Percentiles rank a stretch among this genome's conserved stretches.
phyloP scores from a whole-genome alignment of 2,888 invertebrate species.

The Drosophila tanythrix region DNA sequence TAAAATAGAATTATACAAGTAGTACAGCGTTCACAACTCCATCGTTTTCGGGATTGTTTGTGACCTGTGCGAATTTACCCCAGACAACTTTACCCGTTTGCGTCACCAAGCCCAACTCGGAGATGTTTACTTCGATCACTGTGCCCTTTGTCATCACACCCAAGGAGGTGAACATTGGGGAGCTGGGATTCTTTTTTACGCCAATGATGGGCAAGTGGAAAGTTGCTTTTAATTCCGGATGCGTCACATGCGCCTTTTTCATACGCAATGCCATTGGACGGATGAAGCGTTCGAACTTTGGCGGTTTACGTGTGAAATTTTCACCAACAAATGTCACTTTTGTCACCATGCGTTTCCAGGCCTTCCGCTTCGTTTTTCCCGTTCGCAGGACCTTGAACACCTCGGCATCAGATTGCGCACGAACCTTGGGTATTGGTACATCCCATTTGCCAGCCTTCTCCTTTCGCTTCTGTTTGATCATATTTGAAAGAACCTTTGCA shows the following conservation, averaged over 20 bases:
- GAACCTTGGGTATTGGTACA: conserved; percentile 99
- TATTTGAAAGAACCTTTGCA: conserved; percentile 98
- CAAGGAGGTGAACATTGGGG: conserved; percentile 97
- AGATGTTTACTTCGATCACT: conserved; percentile 98
- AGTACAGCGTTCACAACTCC: conserved; percentile 99
- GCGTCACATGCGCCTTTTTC: conserved; percentile 99
- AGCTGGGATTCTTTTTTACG: conserved; percentile 99
- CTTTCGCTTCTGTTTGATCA: conserved; percentile 99
- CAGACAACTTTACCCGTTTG: conserved; percentile 99
- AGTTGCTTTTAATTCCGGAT: conserved; percentile 99
- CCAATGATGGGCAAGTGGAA: conserved; percentile 98
- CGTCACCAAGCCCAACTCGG: conserved; percentile 98
- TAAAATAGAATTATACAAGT: conserved; percentile 89
- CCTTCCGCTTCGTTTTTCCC: conserved; percentile 97
- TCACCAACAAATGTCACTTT: conserved; percentile 99
- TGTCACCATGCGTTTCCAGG: conserved; percentile 99
- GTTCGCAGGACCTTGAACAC: conserved; percentile 96
- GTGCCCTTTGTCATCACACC: conserved; percentile 99
- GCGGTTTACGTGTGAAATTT: conserved; percentile 99
- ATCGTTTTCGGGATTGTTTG: conserved; percentile 99
- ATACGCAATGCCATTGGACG: conserved; percentile 98
- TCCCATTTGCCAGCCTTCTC: conserved; percentile 99
- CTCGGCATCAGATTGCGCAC: conserved; percentile 98
- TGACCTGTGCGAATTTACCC: conserved; percentile 99
- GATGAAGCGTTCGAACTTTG: conserved; percentile 99